Conservation (phyloP, 30 jellyfish, hydroid and myxozoan species). For the Aurelia sp. region DNA sequence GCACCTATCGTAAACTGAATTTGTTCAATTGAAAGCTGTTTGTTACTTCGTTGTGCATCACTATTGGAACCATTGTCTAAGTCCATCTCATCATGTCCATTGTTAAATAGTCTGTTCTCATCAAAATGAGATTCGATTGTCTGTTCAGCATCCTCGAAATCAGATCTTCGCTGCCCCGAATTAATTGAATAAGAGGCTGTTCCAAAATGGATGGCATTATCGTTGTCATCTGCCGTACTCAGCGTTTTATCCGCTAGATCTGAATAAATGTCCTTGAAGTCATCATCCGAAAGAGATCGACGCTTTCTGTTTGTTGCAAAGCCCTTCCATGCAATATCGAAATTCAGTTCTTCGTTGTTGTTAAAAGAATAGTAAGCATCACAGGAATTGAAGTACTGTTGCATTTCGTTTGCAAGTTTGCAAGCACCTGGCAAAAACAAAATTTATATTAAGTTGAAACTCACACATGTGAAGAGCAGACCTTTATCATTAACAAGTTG, state of each 20-base stretch:
- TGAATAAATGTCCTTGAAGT: no score
- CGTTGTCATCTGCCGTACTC: no score
- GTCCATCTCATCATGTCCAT: no score
- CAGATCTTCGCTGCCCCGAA: no score
- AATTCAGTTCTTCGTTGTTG: slow-evolving; percentile 35
- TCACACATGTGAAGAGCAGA: background rate
- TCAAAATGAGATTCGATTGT: no score
- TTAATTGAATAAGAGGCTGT: no score
- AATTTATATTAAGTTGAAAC: background rate
- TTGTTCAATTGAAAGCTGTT: background rate
- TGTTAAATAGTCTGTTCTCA: no score
- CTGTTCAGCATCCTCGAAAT: no score
- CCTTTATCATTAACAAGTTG: background rate
- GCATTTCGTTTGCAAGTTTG: slow-evolving; percentile 29
- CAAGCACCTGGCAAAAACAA: slow-evolving; percentile 35
- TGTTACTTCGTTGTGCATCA: no score
- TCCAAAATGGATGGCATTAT: no score
- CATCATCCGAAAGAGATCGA: background rate
- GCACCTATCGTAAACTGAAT: background rate
- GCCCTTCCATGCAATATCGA: slow-evolving; percentile 44
- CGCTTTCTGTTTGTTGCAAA: slow-evolving; percentile 16
- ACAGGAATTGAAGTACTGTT: slow-evolving; percentile 18
- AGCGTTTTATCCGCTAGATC: background rate
- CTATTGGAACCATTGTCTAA: no score
- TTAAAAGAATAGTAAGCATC: slow-evolving; percentile 23